These are phyloP conservation scores for Thunnus albacares DNA, from an alignment of 2,797 vertebrate species.

Conservation along the genomic window DNA sequence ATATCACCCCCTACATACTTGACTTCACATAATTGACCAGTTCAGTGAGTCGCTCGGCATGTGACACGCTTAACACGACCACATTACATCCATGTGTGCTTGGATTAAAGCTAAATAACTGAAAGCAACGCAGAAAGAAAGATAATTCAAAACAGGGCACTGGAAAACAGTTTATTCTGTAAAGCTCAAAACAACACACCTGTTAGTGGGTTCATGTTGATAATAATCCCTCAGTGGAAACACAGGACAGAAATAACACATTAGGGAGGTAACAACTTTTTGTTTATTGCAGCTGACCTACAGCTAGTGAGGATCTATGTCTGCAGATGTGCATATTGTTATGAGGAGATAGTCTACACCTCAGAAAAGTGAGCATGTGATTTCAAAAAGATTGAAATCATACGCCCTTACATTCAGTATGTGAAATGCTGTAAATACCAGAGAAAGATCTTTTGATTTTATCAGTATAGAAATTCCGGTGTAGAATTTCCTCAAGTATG, in stretches of 20 bases:
- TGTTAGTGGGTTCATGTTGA: conserved; percentile 57
- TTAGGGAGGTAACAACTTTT: neutral
- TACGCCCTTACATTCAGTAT: neutral
- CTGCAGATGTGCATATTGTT: conserved; percentile 16
- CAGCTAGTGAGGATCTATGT: conserved; percentile 7
- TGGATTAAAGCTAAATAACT: conserved; percentile 22
- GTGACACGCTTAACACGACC: neutral
- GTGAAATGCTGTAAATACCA: conserved; percentile 53
- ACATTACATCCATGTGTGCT: conserved; percentile 11
- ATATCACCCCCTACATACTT: conserved; percentile 21
- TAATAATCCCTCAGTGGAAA: conserved; percentile 34
- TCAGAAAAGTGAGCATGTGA: conserved; percentile 1
- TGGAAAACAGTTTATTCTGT: conserved; percentile 27
- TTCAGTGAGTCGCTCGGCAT: conserved; percentile 23
- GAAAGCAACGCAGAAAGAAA: neutral
- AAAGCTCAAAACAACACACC: conserved; percentile 26
- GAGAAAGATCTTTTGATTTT: conserved; percentile 15
- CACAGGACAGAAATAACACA: conserved; percentile 40
- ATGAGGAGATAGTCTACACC: neutral
- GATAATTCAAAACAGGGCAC: conserved; percentile 13
- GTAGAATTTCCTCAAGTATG: conserved; percentile 6
- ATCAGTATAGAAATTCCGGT: conserved; percentile 40
- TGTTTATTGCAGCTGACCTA: conserved; percentile 23
- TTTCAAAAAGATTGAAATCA: conserved; percentile 4
- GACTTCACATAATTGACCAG: conserved; percentile 6